phyloP scores from a whole-genome alignment of 2,888 invertebrate species.

The Drosophila mulleri region DNA sequence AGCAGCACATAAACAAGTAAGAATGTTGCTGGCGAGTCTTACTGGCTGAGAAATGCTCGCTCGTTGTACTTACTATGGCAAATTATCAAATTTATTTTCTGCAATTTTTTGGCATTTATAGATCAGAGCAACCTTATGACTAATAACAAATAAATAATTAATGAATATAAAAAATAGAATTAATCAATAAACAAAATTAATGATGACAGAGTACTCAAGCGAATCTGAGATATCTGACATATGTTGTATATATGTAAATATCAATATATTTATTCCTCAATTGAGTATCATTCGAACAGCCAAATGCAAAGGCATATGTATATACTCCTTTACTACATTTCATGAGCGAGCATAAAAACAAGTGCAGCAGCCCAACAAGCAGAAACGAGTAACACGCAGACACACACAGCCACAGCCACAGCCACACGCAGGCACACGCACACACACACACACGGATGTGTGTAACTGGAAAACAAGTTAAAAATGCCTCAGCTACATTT shows the following conservation, averaged over 20 bases:
- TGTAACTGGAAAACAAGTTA: constrained; percentile 76
- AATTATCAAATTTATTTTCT: neutral
- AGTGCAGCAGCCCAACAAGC: constrained; percentile 41
- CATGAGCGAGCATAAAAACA: constrained; percentile 26
- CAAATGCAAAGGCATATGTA: neutral
- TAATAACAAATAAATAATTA: neutral
- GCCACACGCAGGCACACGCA: constrained; percentile 21
- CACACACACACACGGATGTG: constrained; percentile 16
- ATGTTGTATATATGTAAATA: too few species aligned
- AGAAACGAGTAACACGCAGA: constrained; percentile 63
- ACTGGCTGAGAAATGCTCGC: neutral
- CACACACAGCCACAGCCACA: constrained; percentile 5
- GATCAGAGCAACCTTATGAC: too few species aligned
- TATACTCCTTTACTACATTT: neutral
- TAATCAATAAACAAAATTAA: too few species aligned
- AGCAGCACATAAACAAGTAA: constrained; percentile 23
- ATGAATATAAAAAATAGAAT: neutral
- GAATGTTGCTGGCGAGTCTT: neutral
- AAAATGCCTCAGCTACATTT: constrained; percentile 75
- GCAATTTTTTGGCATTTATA: neutral
- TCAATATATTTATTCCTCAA: neutral
- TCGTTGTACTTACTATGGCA: neutral
- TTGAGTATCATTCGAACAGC: neutral
- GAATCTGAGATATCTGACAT: too few species aligned
- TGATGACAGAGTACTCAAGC: too few species aligned